Percentiles rank a stretch among this genome's conserved stretches.
Evolutionary conservation across 1,140 invertebrate species (phyloP).

Genomic region (Caenorhabditis inopinata): DNA sequence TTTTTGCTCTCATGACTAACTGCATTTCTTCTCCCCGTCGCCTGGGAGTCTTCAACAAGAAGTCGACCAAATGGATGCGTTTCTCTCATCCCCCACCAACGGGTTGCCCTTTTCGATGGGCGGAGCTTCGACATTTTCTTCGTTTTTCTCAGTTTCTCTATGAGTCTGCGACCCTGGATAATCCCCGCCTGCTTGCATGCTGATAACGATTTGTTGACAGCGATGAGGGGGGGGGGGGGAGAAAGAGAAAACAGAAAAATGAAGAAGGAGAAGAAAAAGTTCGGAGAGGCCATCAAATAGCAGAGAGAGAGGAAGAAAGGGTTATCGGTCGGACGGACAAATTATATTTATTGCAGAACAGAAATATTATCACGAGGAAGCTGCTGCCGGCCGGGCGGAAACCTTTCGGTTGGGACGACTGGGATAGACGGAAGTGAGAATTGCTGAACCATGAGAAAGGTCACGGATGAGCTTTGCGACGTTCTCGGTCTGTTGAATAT

Average conservation of each 20-base stretch:
- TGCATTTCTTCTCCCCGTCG: background rate
- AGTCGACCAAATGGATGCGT: slow-evolving; percentile 11
- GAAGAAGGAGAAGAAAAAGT: background rate
- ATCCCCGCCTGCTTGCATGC: background rate
- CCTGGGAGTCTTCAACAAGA: slow-evolving; percentile 8
- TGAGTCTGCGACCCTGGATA: background rate
- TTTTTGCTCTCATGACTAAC: background rate
- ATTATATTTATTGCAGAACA: no score
- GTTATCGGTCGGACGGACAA: no score
- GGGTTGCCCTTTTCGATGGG: background rate
- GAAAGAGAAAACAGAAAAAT: background rate
- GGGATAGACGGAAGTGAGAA: no score
- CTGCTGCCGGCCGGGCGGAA: no score
- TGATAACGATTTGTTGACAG: slow-evolving; percentile 21
- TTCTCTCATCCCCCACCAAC: background rate
- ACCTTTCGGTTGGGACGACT: no score
- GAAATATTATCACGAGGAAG: no score
- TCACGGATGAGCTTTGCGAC: no score
- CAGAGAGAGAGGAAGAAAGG: background rate
- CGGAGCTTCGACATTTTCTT: background rate
- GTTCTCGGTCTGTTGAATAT: no score
- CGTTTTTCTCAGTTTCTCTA: background rate
- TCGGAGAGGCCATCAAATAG: background rate
- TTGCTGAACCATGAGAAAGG: no score
- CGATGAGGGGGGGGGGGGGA: background rate